Evolutionary conservation across 1,140 invertebrate genomes (phyloP).

Genomic region (Meloidogyne exigua): DNA sequence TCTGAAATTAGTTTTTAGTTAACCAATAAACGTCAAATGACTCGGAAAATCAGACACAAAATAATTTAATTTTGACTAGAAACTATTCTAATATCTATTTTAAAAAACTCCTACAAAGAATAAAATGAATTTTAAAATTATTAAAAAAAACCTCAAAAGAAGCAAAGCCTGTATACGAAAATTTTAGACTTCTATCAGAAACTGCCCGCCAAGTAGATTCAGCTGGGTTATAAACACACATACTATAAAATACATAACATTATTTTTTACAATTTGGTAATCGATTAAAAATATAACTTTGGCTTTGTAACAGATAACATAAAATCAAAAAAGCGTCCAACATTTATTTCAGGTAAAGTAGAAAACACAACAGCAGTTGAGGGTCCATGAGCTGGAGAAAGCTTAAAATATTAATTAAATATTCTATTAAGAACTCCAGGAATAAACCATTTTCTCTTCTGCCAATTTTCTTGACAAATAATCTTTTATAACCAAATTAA

Average conservation of each 20-base stretch:
- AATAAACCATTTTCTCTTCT: not conserved
- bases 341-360: conserved; percentile 17
- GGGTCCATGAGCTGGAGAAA: not conserved
- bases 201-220: conserved; percentile 17
- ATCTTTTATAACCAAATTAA: not conserved
- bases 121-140: not conserved
- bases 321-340: conserved; percentile 22
- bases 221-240: conserved; percentile 24
- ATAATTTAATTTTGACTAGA: not conserved
- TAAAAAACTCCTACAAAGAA: not conserved
- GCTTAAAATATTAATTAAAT: not conserved
- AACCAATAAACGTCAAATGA: too few relatives aligned
- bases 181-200: conserved; percentile 8
- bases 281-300: conserved; percentile 10
- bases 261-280: too few relatives aligned
- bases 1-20: conserved; percentile 3
- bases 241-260: conserved; percentile 35
- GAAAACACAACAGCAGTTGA: not conserved
- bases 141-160: conserved; percentile 7
- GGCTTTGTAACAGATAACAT: conserved; percentile 28
- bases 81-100: not conserved
- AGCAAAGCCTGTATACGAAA: conserved; percentile 7
- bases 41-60: too few relatives aligned
- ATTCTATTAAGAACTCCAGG: not conserved
- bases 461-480: not conserved